These are phyloP conservation scores for Tragelaphus buxtoni DNA, from an alignment of 2,113 vertebrate species.

Conservation along the genomic window DNA sequence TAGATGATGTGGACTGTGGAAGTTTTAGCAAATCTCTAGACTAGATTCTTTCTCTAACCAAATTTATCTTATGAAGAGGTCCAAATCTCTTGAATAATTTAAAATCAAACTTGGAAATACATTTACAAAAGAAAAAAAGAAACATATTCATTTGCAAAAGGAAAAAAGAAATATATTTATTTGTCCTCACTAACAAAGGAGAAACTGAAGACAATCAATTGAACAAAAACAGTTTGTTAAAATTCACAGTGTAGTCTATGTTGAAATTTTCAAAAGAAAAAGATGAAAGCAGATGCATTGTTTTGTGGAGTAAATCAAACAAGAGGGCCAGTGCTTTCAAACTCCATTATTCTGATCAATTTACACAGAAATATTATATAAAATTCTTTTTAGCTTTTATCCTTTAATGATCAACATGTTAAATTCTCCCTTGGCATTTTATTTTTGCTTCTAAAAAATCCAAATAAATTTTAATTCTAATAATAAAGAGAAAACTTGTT, in stretches of 20 bases:
- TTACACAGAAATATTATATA: neutral
- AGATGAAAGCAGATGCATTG: neutral
- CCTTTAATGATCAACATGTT: neutral
- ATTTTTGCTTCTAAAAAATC: neutral
- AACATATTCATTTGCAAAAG: neutral
- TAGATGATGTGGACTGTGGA: neutral
- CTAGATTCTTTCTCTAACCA: neutral
- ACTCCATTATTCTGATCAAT: neutral
- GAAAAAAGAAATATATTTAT: neutral
- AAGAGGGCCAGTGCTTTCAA: neutral
- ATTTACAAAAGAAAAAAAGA: slow-evolving; percentile 3
- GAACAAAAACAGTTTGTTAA: slow-evolving; percentile 31
- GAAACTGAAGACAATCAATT: neutral
- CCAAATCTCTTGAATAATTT: neutral
- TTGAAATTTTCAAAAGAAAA: slow-evolving; percentile 2
- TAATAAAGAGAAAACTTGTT: neutral
- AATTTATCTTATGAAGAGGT: neutral
- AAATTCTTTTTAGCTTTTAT: neutral
- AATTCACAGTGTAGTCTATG: neutral
- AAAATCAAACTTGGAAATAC: slow-evolving; percentile 8
- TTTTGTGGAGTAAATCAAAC: slow-evolving; percentile 10
- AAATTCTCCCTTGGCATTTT: neutral
- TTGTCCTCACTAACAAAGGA: slow-evolving; percentile 31
- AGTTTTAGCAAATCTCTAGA: neutral
- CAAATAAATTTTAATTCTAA: neutral